Evolutionary conservation across 2,888 invertebrate genomes (phyloP), one percentile per base, ranked within the genome.

Genomic region (Nudaria mundana): DNA sequence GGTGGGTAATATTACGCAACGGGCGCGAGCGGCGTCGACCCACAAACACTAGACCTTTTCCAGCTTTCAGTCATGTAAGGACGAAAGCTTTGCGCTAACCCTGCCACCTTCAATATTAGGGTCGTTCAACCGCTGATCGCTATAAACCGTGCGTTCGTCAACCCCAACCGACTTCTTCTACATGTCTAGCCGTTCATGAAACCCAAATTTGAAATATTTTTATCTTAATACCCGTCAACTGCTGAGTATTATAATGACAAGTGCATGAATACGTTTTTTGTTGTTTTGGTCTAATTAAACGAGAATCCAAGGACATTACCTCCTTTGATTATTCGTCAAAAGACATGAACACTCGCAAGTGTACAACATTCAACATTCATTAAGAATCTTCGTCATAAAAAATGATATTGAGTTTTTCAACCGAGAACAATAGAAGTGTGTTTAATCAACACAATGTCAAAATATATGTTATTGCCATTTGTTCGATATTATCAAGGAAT

Each of bases 51-150:
- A 72, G 70, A 71, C 67, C 62, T 70, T 66, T n/a, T n/a, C n/a
- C n/a, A n/a, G n/a, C n/a, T n/a, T n/a, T n/a, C 63, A 70, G 71
- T 75, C 76, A 66, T 60, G 67, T 71, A 74, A 77, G 80, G 75
- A 70, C 79, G 69, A 64, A 71, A 70, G 71, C 67, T 68, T 64
- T 52, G 66, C 70, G 68, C 66, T 68, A 76, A 73, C 79, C 76
- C 73, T 68, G 64, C 69, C 73, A 74, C 76, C 78, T 78, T 75
- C 72, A 56, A 59, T 66, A 68, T 66, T 63, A 66, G 67, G 80
- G 73, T 64, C 80, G 66, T 80, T 80, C 71, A 79, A 72, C 80
- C 73, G 41, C 33, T 33, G 38, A 49, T 44, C 52, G 43, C 40
- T 44, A 50, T 41, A 55, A 61, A 56, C 51, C 55, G 52, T 53